These are phyloP conservation scores for Syrista parreyssii DNA, from an alignment of 2,888 invertebrate genomes.

Conservation along the genomic window DNA sequence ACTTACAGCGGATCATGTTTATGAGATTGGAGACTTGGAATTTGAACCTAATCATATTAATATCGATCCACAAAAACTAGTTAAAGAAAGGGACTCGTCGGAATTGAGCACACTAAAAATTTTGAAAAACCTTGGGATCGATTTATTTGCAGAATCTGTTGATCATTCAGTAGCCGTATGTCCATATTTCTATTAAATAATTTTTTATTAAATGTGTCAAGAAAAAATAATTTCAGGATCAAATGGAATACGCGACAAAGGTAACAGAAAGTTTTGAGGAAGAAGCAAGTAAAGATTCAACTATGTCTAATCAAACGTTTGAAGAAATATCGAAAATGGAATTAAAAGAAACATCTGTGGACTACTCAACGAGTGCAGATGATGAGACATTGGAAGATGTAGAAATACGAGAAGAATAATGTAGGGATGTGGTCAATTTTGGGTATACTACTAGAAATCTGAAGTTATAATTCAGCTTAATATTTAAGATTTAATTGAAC, in stretches of 20 bases:
- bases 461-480: not conserved
- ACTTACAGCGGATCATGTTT: constrained; percentile 25
- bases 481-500: not conserved
- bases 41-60: constrained; percentile 36
- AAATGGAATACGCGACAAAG: constrained; percentile 8
- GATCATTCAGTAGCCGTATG: not conserved
- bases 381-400: not conserved
- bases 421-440: not conserved
- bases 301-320: not conserved
- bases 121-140: constrained; percentile 16
- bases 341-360: not conserved
- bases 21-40: constrained; percentile 37
- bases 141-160: not conserved
- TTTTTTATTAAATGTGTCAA: not conserved
- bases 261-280: not conserved
- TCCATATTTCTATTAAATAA: not conserved
- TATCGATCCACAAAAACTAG: not conserved
- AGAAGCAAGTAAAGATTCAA: not conserved
- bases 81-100: constrained; percentile 1
- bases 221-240: constrained; percentile 8
- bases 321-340: constrained; percentile 2
- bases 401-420: not conserved
- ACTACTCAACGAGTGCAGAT: not conserved
- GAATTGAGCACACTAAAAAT: constrained; percentile 13
- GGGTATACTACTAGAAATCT: not conserved